Evolutionary conservation across 2,888 invertebrate species (phyloP).

Genomic region (Eristalis pertinax): DNA sequence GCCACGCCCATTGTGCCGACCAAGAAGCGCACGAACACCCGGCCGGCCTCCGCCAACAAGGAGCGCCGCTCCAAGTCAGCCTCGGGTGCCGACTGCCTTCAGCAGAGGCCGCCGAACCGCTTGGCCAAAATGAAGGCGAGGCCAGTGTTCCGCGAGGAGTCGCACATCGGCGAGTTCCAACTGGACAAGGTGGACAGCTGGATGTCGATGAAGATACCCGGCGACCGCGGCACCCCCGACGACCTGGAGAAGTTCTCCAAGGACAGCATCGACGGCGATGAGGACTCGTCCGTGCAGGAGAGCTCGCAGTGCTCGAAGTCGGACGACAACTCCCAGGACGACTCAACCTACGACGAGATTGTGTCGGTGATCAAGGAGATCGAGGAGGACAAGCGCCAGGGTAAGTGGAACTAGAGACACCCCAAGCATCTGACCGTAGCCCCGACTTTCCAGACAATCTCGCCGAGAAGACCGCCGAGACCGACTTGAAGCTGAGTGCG

Average conservation of each 20-base stretch:
- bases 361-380: slow-evolving; percentile 81
- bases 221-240: slow-evolving; percentile 4
- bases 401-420: slow-evolving; percentile 71
- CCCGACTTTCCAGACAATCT: slow-evolving; percentile 75
- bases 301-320: slow-evolving; percentile 77
- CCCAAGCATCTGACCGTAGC: background rate
- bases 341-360: slow-evolving; percentile 81
- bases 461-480: slow-evolving; percentile 77
- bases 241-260: slow-evolving; percentile 73
- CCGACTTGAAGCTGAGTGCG: slow-evolving; percentile 76
- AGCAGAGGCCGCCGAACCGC: background rate
- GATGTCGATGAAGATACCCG: slow-evolving; percentile 79
- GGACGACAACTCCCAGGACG: slow-evolving; percentile 77
- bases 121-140: slow-evolving; percentile 73
- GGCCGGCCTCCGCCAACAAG: slow-evolving; percentile 51
- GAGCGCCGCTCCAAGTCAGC: slow-evolving; percentile 68
- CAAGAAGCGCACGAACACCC: slow-evolving; percentile 78
- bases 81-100: slow-evolving; percentile 24
- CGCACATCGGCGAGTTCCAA: slow-evolving; percentile 80
- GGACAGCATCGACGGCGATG: slow-evolving; percentile 74
- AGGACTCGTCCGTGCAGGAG: slow-evolving; percentile 73
- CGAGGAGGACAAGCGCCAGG: slow-evolving; percentile 80
- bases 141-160: slow-evolving; percentile 77
- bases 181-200: slow-evolving; percentile 81
- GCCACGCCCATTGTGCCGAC: slow-evolving; percentile 74